Base-by-base conservation (phyloP, 2,113 vertebrate genomes). In the Actenoides hombroni region DNA sequence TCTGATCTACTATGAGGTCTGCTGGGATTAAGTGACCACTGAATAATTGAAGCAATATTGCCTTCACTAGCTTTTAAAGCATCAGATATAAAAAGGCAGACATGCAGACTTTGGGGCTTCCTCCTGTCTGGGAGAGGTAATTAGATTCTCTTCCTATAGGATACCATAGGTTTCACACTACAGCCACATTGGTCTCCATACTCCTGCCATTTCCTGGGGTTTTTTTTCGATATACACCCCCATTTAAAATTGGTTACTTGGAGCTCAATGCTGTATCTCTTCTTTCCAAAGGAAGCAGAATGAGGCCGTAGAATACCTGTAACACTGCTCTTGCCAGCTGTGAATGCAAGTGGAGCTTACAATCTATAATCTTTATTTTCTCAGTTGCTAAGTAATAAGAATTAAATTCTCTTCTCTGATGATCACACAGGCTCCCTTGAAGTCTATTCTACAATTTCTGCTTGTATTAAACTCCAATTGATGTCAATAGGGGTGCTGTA, bases 391-490 rank as follows among this genome's bases (percentile, higher is more conserved):
- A 79, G 77, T 82, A 92, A 56, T 78, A 90, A 94, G 85, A 94
- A 88, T 95, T 97, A 96, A 94, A 92, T 92, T 68, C 69, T 79
- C 51, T 54, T 60, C 49, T 89, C 88, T 92, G 80, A 93, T 91
- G 77, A 76, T 82, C 67, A 69, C 57, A 92, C 25, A 70, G n/a
- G 40, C 49, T 94, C 73, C n/a, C 78, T 95, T 95, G 78, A 95
- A 95, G 89, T 85, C 67, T 90, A 1, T 91, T 91, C 74, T 61
- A 92, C 44, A 92, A 24, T 95, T 86, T 83, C 86, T 87, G 83
- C 57, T 84, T 91, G 76, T 61, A 69, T 87, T 85, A 91, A 82
- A 83, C 44, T 76, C 70, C 91, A 87, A 7, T 59, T 94, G 57
- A 89, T 94, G 81, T 94, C 94, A 91, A 85, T 48, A 93, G 86